Evolutionary conservation across 2,113 vertebrate species (phyloP), one percentile per base, ranked within the genome.

Genomic region (Atractosteus spatula): DNA sequence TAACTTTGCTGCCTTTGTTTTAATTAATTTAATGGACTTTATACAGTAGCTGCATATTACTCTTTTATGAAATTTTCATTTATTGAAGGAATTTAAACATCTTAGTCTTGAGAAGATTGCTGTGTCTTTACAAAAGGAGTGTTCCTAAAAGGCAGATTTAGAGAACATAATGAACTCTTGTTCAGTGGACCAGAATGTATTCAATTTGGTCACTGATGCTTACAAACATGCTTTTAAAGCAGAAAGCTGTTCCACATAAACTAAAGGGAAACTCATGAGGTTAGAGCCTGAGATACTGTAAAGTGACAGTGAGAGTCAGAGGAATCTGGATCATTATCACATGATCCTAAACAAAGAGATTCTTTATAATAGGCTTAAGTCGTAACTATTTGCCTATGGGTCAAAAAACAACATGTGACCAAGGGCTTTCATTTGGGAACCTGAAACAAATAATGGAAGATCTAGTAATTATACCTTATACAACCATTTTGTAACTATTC

Each of bases 131-230:
- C 10, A 51, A 51, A 51, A 51, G 10, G 10, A 51, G 47, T 51
- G 47, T 51, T 29, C 61, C 63, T 65, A 63, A 54, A 71, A 45
- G 69, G 62, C 43, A 11, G 70, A 55, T 11, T 71, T 16, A 11
- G 47, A 47, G 43, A 55, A 54, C 16, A 62, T 55, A 66, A 72
- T 72, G 63, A 66, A 66, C 41, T 43, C n/a, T 41, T 11, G 71
- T 44, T 66, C 55, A 72, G 54, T 66, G 64, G 55, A 45, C 71
- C 71, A 72, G 71, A 72, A 72, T 55, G 47, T 54, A 66, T 72
- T 59, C n/a, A 66, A 55, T 59, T 45, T 66, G 63, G 45, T 66
- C 64, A 45, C 44, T 66, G 71, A 72, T 44, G 63, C 71, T 57
- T 29, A 72, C 63, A 66, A 56, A 66, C 43, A 8, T 11, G 44